These are phyloP conservation scores for Incurvaria masculella DNA, from an alignment of 2,888 invertebrate genomes.

Conservation along the genomic window DNA sequence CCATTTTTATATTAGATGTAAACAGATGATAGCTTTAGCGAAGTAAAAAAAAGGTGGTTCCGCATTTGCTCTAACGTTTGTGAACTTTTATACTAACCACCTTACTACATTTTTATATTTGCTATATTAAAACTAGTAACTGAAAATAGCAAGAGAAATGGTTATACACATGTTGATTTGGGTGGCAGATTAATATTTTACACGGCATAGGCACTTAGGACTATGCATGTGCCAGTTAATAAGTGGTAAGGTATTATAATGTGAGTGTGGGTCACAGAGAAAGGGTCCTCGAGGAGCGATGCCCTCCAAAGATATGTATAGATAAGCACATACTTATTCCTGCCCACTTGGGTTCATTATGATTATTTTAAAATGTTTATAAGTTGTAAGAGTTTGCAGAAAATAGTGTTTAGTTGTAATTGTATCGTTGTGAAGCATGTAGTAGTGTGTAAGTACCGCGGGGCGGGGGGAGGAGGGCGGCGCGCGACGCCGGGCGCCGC, in stretches of 20 bases:
- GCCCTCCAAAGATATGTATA: not conserved
- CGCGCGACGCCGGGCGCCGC: slow-evolving; percentile 36
- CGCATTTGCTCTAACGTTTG: too few relatives aligned
- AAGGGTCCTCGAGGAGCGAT: not conserved
- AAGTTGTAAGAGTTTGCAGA: slow-evolving; percentile 26
- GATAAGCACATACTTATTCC: slow-evolving; percentile 42
- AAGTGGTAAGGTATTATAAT: not conserved
- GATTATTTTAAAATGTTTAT: slow-evolving; percentile 35
- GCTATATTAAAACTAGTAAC: too few relatives aligned
- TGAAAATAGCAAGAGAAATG: too few relatives aligned
- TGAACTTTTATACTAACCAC: too few relatives aligned
- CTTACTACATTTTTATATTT: too few relatives aligned
- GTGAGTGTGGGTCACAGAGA: not conserved
- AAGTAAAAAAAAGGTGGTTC: too few relatives aligned
- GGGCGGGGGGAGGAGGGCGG: slow-evolving; percentile 33
- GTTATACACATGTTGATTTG: too few relatives aligned
- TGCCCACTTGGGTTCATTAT: slow-evolving; percentile 37
- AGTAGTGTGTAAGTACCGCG: slow-evolving; percentile 31
- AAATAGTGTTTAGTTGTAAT: slow-evolving; percentile 53
- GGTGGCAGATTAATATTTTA: too few relatives aligned
- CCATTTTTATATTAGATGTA: too few relatives aligned
- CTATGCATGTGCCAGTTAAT: too few relatives aligned
- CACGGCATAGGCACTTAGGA: too few relatives aligned
- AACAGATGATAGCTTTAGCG: too few relatives aligned
- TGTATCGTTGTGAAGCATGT: slow-evolving; percentile 51